Percentiles rank a stretch among this genome's conserved stretches.
Conservation (phyloP, 2,797 vertebrate species). For the Pipistrellus pygmaeus region DNA sequence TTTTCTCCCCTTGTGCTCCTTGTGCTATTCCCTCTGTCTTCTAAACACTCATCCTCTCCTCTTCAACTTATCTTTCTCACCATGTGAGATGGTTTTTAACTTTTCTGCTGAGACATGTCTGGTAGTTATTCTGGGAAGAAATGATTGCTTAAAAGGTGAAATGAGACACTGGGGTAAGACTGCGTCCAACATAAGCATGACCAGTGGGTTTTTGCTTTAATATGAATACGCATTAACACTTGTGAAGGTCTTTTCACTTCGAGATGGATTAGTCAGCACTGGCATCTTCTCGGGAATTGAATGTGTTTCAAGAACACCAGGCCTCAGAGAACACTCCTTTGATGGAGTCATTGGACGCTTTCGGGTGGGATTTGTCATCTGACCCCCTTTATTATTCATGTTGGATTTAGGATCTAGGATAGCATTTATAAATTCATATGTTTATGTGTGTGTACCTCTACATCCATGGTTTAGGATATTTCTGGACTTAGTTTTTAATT, state of each 20-base stretch:
- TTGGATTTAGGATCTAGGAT: slow-evolving; percentile 44
- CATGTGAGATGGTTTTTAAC: slow-evolving; percentile 27
- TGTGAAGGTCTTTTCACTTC: slow-evolving; percentile 56
- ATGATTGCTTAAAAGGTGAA: slow-evolving; percentile 66
- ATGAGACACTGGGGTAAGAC: slow-evolving; percentile 34
- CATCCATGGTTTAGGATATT: neutral
- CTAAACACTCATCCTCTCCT: neutral
- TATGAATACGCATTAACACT: slow-evolving; percentile 55
- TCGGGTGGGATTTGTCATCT: slow-evolving; percentile 26
- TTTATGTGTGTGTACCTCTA: neutral
- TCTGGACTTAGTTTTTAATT: slow-evolving; percentile 59
- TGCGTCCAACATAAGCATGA: slow-evolving; percentile 16
- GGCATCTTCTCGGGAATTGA: slow-evolving; percentile 38
- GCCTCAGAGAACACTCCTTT: slow-evolving; percentile 40
- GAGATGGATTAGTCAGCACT: slow-evolving; percentile 17
- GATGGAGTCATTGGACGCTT: slow-evolving; percentile 30
- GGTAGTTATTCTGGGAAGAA: slow-evolving; percentile 61
- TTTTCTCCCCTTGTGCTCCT: neutral
- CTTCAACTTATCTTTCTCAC: neutral
- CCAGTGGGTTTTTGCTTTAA: slow-evolving; percentile 57
- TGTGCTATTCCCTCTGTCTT: neutral
- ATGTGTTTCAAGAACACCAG: slow-evolving; percentile 44
- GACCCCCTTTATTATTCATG: slow-evolving; percentile 24
- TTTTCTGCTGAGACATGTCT: slow-evolving; percentile 42
- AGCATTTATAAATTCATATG: neutral